Evolutionary conservation across 64 coral and sea anemone genomes (phyloP), one percentile per base, ranked within the genome.

Genomic region (Acropora yongei): DNA sequence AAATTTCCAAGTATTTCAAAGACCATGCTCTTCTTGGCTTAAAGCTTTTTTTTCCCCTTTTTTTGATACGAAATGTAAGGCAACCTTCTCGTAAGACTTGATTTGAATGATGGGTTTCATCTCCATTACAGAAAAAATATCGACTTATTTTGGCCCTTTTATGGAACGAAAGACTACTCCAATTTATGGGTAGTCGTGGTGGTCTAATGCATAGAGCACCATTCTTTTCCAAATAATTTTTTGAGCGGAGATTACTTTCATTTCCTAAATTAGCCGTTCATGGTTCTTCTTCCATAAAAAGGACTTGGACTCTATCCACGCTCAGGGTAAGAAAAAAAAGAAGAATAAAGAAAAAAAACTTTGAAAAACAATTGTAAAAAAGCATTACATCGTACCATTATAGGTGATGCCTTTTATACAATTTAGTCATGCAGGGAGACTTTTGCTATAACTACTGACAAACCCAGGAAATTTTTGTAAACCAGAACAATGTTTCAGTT

Each of bases 111-210:
- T 57, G 8, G 16, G 10, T 14, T 43, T 30, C 42, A 81, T 41
- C 53, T 41, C 41, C 44, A 67, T 53, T 42, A 6, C 60, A 63
- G 1, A 60, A 13, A 46, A 58, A 66, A 45, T 43, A 61, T 67
- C 67, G 44, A 43, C 44, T 67, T 83, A 83, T 67, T 83, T 80
- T 83, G 42, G 12, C 41, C 41, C 67, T 10, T 66, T 41, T 17
- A 67, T 39, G 39, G 39, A 81, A 20, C 10, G 30, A 60, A 20
- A 71, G 18, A 71, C 18, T 68, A 68, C 12, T 68, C 63, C 4
- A 71, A 18, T 71, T 4, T 13, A 71, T 71, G 18, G 13, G 17
- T 71, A 2, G 8, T 39, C 9, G 14, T 2, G 8, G 61, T 30
- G 30, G 12, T 17, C 12, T 17, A 4, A n/a, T 30, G 2, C 61